Evolutionary conservation across 2,888 invertebrate species (phyloP).

Genomic region (Aphelenchoides bicaudatus): DNA sequence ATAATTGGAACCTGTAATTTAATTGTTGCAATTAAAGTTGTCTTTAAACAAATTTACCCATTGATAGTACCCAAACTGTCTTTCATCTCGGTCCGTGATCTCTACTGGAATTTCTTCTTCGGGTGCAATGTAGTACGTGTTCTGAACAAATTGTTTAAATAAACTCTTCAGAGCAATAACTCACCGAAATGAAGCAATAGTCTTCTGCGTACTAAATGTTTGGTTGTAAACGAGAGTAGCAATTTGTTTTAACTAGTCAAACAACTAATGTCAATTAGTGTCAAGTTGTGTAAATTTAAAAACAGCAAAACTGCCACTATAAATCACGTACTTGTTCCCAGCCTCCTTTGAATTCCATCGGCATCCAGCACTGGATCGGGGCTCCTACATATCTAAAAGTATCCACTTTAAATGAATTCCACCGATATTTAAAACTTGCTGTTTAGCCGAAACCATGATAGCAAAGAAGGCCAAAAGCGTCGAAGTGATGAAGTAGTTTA

Average conservation of each 20-base stretch:
- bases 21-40: background rate
- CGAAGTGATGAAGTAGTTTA: slow-evolving; percentile 56
- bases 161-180: slow-evolving; percentile 52
- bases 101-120: slow-evolving; percentile 54
- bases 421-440: slow-evolving; percentile 44
- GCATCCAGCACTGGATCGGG: slow-evolving; percentile 29
- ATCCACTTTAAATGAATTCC: background rate
- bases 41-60: slow-evolving; percentile 42
- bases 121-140: slow-evolving; percentile 58
- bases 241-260: no score
- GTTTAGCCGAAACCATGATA: slow-evolving; percentile 59
- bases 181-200: slow-evolving; percentile 60
- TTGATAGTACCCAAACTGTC: slow-evolving; percentile 59
- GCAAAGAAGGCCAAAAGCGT: slow-evolving; percentile 57
- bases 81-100: slow-evolving; percentile 45
- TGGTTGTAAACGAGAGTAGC: no score
- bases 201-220: slow-evolving; percentile 60
- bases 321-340: slow-evolving; percentile 42
- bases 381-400: slow-evolving; percentile 5
- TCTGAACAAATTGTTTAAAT: no score
- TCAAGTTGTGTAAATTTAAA: no score
- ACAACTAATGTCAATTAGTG: no score
- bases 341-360: slow-evolving; percentile 31
- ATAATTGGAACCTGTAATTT: slow-evolving; percentile 43
- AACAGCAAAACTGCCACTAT: no score